Conservation (phyloP, 2,113 vertebrate species). For the Bettongia penicillata region DNA sequence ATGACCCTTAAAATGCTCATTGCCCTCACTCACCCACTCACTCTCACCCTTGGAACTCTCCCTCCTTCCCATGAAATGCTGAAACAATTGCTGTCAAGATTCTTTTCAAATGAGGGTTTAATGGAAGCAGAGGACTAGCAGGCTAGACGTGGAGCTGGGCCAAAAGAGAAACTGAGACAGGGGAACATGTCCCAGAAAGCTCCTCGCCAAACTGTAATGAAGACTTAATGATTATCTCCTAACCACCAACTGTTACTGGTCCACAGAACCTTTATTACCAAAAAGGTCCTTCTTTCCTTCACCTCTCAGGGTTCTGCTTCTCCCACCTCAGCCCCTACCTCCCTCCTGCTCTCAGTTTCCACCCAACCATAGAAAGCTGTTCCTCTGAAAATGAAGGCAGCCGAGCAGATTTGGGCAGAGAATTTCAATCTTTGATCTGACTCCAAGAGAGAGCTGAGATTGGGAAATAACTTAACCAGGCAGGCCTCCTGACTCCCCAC, state of each 20-base stretch:
- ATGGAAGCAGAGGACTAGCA: not conserved
- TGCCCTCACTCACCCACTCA: not conserved
- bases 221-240: not conserved
- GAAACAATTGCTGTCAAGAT: not conserved
- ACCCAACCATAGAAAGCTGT: not conserved
- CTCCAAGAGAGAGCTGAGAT: not conserved
- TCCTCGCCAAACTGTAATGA: not conserved
- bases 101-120: not conserved
- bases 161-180: not conserved
- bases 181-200: not conserved
- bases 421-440: not conserved
- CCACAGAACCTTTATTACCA: not conserved
- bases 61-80: not conserved
- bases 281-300: not conserved
- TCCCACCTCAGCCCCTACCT: not conserved
- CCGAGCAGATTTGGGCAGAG: not conserved
- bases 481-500: not conserved
- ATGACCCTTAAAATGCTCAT: not conserved
- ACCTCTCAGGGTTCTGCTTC: not conserved
- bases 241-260: not conserved
- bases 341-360: not conserved
- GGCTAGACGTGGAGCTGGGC: not conserved
- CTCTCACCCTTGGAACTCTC: not conserved
- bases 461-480: not conserved
- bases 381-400: not conserved